Base-by-base conservation (phyloP, 1,140 invertebrate species). In the Lepidotrigona ventralis region DNA sequence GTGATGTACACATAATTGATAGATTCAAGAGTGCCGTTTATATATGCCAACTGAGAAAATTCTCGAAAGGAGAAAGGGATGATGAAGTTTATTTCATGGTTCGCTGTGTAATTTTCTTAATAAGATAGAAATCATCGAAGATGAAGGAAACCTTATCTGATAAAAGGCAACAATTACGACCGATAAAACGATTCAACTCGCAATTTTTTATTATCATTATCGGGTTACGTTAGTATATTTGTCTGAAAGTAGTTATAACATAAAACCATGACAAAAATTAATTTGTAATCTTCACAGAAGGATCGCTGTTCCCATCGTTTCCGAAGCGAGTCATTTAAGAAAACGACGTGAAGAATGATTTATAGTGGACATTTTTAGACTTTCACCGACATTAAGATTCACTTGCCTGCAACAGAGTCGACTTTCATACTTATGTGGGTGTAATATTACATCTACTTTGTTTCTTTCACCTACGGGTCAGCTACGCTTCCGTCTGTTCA, bases 341-440 rank as follows among this genome's bases (percentile, higher is more conserved):
- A 83, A 83, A 26, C 17, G 56, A 14, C n/a, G n/a, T 33, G 33
- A 53, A 78, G 54, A 11, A 54, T 60, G 81, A 78, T 83, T 78
- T 66, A 77, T 76, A 33, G 17, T 19, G 53, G 33, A 26, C 63
- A 46, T 56, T 14, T 60, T 19, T 46, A 29, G 4, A 83, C 81
- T 83, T 83, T 83, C 81, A 83, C 81, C 74, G 23, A 60, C 73
- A 60, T 81, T 81, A 53, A 70, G 66, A 70, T 77, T 83, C 74
- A 68, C 70, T 54, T 78, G 46, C 21, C 63, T n/a, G 29, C 46
- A 58, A 58, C 54, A 58, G 64, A 54, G 54, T 78, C 33, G 39
- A 46, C 56, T 83, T 83, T 78, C 74, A 33, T 78, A 39, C 15
- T 54, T n/a, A n/a, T n/a, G 19, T 54, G 66, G 60, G 33, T 75